Evolutionary conservation across 2,888 invertebrate species (phyloP).

Genomic region (Norana najaformis): DNA sequence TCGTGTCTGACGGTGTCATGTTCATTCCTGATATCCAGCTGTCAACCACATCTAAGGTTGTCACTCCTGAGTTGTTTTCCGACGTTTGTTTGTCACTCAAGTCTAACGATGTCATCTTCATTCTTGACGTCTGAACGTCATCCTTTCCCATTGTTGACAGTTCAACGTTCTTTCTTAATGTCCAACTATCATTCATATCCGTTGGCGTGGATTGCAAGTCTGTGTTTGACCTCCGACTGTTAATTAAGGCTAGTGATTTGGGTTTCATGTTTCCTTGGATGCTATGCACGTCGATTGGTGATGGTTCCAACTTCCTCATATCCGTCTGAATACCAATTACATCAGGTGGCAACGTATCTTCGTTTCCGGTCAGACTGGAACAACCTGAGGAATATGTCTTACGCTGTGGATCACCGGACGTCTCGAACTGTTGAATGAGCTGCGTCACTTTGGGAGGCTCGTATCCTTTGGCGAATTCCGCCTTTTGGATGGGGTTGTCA

Average conservation of each 20-base stretch:
- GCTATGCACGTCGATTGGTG: neutral
- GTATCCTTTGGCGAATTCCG: neutral
- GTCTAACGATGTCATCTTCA: neutral
- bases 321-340: neutral
- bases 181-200: neutral
- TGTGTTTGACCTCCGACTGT: too few relatives aligned
- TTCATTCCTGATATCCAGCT: neutral
- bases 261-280: neutral
- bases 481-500: neutral
- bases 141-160: neutral
- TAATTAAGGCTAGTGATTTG: neutral
- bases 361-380: neutral
- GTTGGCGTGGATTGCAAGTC: too few relatives aligned
- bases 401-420: neutral
- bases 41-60: neutral
- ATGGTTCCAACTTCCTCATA: neutral
- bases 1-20: neutral
- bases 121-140: neutral
- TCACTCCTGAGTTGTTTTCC: neutral
- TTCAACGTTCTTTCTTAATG: neutral
- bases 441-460: neutral
- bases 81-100: neutral
- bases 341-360: neutral
- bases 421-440: constrained; percentile 51
- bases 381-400: neutral